Percentiles rank a stretch among this genome's conserved stretches.
Conservation (phyloP, 2,113 vertebrate species). For the Apaloderma vittatum region DNA sequence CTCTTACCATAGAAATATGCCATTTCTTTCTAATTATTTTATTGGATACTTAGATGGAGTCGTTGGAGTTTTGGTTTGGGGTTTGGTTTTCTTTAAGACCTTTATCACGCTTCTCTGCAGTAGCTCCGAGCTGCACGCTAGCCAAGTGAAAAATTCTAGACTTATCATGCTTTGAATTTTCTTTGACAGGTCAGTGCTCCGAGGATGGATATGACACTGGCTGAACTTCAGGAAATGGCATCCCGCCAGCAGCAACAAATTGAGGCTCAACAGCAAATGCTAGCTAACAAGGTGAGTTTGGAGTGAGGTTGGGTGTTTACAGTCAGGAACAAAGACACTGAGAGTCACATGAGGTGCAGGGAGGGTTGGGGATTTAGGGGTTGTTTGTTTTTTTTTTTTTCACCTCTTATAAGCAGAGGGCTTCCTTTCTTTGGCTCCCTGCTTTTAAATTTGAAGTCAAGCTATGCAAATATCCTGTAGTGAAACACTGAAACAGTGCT, state of each 20-base stretch:
- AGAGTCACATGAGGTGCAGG: background rate
- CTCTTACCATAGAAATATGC: background rate
- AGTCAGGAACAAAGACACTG: background rate
- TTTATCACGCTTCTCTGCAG: background rate
- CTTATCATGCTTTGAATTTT: background rate
- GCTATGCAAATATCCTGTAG: background rate
- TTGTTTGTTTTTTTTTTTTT: background rate
- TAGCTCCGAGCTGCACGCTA: background rate
- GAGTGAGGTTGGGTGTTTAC: background rate
- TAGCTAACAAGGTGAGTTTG: conserved; percentile 90
- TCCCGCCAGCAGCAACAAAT: conserved; percentile 97
- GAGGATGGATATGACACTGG: conserved; percentile 94
- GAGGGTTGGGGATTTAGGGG: background rate
- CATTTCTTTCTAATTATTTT: background rate
- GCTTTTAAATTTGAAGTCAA: background rate
- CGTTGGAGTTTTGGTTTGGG: no score
- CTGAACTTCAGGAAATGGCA: conserved; percentile 97
- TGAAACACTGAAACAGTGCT: background rate
- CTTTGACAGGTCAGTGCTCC: conserved; percentile 84
- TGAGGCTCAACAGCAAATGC: conserved; percentile 92
- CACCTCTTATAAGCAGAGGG: background rate
- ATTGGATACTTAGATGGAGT: background rate
- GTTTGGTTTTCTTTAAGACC: background rate
- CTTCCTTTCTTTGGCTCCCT: background rate
- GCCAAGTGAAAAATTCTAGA: background rate